Evolutionary conservation across 1,140 invertebrate genomes (phyloP), one percentile per base, ranked within the genome.

Genomic region (Campoletis sonorensis): DNA sequence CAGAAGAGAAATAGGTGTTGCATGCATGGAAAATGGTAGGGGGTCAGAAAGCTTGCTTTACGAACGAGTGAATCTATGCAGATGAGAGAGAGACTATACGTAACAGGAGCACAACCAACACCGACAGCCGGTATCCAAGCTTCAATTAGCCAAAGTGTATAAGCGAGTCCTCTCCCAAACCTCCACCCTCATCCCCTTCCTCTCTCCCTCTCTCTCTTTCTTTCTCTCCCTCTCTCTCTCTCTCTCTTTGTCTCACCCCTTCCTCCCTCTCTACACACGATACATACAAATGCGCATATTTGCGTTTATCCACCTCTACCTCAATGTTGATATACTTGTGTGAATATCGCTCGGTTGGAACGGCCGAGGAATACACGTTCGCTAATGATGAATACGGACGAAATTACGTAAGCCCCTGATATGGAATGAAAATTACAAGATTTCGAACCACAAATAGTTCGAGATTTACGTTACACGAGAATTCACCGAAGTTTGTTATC

Each of bases 61-160:
- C 88, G 85, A 87, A 89, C 85, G 86, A 86, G 87, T 81, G 89
- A 91, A 92, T 91, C 89, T 86, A 90, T 88, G 88, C 86, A 87
- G 89, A 90, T 91, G 88, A 87, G 88, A 88, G 81, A 82, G 79
- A 78, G 75, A 81, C 33, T 51, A 27, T 1, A 27, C 40, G 51
- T 16, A 51, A 54, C 49, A 23, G 49, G n/a, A 70, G 67, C 67
- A 18, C 67, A 70, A 33, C 67, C 67, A 21, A 70, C 67, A 30
- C 67, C 79, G 83, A 85, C 80, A 88, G 89, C 83, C 84, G 81
- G 83, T 82, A 86, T 87, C 85, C 86, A 88, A 85, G 86, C 86
- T 91, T 90, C 90, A 91, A 92, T 92, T 91, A 91, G 89, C 85
- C 86, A 83, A 89, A 91, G 86, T 91, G 88, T 88, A 88, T 70